Percentiles rank a stretch among this genome's conserved stretches.
Conservation (phyloP, 2,797 vertebrate species). For the Dromococcyx pavoninus region DNA sequence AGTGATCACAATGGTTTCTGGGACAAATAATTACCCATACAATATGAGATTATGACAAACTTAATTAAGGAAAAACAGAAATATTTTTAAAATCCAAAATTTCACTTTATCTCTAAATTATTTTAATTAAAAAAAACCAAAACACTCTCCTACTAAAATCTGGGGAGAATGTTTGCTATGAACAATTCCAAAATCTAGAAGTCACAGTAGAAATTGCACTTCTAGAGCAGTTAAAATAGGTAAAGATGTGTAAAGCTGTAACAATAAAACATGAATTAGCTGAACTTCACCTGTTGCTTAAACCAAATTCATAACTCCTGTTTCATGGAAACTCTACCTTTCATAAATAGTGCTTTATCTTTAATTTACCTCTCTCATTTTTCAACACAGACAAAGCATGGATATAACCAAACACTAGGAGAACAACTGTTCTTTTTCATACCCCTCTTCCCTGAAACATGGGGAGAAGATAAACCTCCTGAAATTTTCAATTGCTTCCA, state of each 20-base stretch:
- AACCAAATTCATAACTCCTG: background rate
- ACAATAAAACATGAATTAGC: background rate
- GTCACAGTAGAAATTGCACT: background rate
- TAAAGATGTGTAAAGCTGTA: background rate
- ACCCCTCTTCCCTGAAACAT: background rate
- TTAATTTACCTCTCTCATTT: background rate
- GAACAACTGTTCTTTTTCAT: background rate
- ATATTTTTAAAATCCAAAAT: background rate
- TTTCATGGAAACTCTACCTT: background rate
- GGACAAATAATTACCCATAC: conserved; percentile 40
- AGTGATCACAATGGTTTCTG: conserved; percentile 42
- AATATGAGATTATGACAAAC: background rate
- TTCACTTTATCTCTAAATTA: background rate
- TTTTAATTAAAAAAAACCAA: background rate
- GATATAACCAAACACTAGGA: background rate
- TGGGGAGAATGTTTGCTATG: background rate
- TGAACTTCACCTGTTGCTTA: background rate
- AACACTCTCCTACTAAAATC: background rate
- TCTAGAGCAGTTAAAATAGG: background rate
- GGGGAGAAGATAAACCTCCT: background rate
- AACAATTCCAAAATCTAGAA: background rate
- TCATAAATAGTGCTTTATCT: background rate
- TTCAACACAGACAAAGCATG: background rate
- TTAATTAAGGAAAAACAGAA: background rate
- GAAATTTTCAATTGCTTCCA: background rate